phyloP scores from a whole-genome alignment of 1,140 invertebrate genomes.

The Aphidius gifuensis region DNA sequence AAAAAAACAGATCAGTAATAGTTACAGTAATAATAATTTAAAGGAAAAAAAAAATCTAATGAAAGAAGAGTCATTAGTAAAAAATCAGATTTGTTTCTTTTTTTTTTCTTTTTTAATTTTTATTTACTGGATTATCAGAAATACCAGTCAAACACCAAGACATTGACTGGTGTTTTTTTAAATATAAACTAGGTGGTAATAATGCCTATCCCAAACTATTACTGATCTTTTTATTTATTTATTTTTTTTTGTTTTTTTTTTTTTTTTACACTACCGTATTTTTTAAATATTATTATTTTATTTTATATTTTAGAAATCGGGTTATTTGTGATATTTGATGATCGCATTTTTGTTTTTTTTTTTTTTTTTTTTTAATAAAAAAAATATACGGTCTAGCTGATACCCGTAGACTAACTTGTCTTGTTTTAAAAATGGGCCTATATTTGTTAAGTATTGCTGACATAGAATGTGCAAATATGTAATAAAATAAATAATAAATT shows the following conservation, averaged over 20 bases:
- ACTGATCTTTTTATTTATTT: no score
- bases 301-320: no score
- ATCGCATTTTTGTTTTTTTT: not conserved
- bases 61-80: no score
- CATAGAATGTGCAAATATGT: constrained; percentile 39
- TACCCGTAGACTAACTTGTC: constrained; percentile 41
- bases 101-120: constrained; percentile 13
- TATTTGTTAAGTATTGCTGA: constrained; percentile 52
- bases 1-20: not conserved
- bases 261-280: no score
- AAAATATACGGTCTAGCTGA: constrained; percentile 25
- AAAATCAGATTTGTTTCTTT: not conserved
- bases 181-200: no score
- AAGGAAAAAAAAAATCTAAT: no score
- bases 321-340: no score
- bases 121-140: constrained; percentile 24
- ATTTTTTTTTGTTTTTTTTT: no score
- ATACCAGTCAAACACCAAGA: constrained; percentile 47
- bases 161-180: constrained; percentile 29
- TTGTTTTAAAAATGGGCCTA: constrained; percentile 43
- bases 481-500: constrained; percentile 23
- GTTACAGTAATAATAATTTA: not conserved
- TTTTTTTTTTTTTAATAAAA: not conserved
- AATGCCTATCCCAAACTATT: no score
- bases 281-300: no score